Base-by-base conservation (phyloP, 2,113 vertebrate genomes). In the Rhodinocichla rosea region DNA sequence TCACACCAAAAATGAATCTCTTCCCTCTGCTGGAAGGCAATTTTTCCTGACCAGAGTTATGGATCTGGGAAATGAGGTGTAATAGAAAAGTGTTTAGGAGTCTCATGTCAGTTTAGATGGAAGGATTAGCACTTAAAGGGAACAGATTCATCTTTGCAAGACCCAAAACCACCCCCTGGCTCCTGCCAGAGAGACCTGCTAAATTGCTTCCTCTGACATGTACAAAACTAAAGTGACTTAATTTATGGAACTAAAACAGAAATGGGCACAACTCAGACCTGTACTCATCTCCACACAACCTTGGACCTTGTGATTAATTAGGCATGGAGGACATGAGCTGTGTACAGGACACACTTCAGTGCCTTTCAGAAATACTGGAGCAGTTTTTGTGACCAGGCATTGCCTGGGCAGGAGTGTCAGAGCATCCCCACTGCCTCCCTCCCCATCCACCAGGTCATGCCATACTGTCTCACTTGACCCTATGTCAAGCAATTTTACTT, bases 131-230 rank as follows among this genome's bases (percentile, higher is more conserved):
- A 27, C 71, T 86, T 83, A 33, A 56, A 75, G 89, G 74, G 71
- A 74, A 12, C 47, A 87, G 50, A 88, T 93, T 90, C 85, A 91
- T 95, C 62, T 91, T 69, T 94, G 27, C 26, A 35, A 94, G 68
- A 78, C 40, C 35, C 69, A 8, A 62, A 83, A 15, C 8, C 30
- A 33, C 39, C 13, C 28, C 30, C 30, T 27, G 6, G 81, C 57
- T 91, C 60, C 69, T 78, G 42, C 56, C 74, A 69, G 13, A 14
- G 83, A 83, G 56, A 15, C 53, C 77, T 69, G 74, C 84, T 45
- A 69, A 85, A 74, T 44, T 9, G 33, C 82, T 92, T 73, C 39
- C 40, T 87, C 86, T 53, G 53, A 39, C 21, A 39, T 0, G 0
- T 10, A 22, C 32, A 24, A 74, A 63, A 37, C 42, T 32, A 4